Percentiles rank a stretch among this genome's conserved stretches.
These are phyloP conservation scores for Lonchura striata DNA, from an alignment of 2,113 vertebrate species.

Conservation along the genomic window DNA sequence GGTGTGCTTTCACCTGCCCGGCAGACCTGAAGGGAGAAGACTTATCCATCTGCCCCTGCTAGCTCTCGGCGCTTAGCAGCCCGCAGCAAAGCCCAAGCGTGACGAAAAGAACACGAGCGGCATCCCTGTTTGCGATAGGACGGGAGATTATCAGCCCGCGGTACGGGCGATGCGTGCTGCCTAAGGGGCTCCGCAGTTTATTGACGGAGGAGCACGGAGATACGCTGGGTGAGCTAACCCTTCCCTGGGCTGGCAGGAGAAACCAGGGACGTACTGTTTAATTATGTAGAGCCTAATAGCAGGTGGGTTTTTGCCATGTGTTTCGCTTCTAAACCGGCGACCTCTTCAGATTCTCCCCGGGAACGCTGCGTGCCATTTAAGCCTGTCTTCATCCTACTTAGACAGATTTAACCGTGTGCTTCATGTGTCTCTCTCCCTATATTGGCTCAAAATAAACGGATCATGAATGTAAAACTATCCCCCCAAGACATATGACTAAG, in stretches of 20 bases:
- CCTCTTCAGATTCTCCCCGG: background rate
- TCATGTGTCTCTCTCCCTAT: background rate
- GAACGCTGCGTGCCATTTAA: background rate
- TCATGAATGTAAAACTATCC: constrained; percentile 35
- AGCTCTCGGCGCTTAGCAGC: background rate
- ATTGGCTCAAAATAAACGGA: constrained; percentile 32
- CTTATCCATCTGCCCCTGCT: background rate
- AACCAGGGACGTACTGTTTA: background rate
- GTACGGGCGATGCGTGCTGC: accelerated
- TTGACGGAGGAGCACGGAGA: accelerated
- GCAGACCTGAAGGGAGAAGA: background rate
- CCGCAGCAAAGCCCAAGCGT: background rate
- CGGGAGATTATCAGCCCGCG: no score
- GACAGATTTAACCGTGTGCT: background rate
- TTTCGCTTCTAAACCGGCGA: background rate
- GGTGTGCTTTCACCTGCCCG: background rate
- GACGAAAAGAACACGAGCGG: background rate
- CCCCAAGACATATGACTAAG: constrained; percentile 18
- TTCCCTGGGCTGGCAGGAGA: background rate
- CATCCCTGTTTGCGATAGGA: background rate
- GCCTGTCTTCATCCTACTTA: background rate
- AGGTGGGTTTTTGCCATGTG: background rate
- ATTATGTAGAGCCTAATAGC: background rate
- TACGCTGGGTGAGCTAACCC: background rate
- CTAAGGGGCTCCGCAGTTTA: no score